Evolutionary conservation across 2,113 vertebrate genomes (phyloP).

Genomic region (Balaeniceps rex): DNA sequence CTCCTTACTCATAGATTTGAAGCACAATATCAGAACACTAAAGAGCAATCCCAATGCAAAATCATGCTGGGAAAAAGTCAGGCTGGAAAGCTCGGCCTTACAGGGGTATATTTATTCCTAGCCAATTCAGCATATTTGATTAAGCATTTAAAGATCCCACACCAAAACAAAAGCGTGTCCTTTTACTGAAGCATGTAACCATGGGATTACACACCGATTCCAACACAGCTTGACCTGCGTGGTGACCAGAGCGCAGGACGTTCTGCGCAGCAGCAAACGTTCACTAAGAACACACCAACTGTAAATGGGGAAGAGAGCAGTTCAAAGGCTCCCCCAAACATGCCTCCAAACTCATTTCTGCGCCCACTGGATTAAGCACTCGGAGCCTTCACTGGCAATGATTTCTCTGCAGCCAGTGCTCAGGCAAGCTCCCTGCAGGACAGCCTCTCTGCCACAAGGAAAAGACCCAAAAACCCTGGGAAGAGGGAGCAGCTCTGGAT

Average conservation of each 20-base stretch:
- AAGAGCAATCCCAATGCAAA: neutral
- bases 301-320: neutral
- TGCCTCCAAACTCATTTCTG: neutral
- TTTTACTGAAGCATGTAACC: neutral
- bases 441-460: neutral
- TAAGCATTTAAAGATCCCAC: neutral
- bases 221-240: rapidly evolving
- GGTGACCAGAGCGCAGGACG: neutral
- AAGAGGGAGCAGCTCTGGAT: neutral
- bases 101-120: neutral
- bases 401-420: neutral
- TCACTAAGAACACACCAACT: neutral
- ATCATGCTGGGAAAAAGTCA: neutral
- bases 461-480: neutral
- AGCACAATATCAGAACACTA: neutral
- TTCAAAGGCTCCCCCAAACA: neutral
- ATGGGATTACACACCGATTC: neutral
- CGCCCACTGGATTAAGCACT: neutral
- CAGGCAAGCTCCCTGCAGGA: neutral
- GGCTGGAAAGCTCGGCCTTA: neutral
- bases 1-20: neutral
- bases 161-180: neutral
- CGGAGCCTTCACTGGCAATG: neutral
- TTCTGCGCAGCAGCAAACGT: neutral
- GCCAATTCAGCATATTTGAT: neutral